Base-by-base conservation (phyloP, 1,140 invertebrate species). In the Drosophila nebulosa region DNA sequence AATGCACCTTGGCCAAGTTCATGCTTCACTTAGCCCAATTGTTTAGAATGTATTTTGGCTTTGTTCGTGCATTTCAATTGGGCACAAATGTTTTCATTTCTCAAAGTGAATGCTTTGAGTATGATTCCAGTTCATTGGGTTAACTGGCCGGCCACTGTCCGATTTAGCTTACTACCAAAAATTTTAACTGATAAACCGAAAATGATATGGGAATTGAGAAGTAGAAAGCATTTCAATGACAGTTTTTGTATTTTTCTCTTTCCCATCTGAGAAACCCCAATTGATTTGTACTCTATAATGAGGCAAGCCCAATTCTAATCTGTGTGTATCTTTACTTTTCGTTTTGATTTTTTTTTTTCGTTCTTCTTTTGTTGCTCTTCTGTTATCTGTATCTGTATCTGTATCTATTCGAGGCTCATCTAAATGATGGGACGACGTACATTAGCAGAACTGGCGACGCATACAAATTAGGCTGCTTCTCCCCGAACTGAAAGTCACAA, bases 401-500 rank as follows among this genome's bases (percentile, higher is more conserved):
- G 53, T n/a, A n/a, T n/a, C n/a, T n/a, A n/a, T n/a, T 27, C 36
- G 61, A 36, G 39, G 39, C 55, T 71, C 39, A 86, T 88, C 83
- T 88, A 79, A 86, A 88, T 78, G 83, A 88, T 86, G 83, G 52
- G 78, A 71, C 78, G 78, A 71, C 78, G 72, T 71, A 86, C 78
- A 86, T 86, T 83, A 86, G 79, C 83, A 79, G 58, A 68, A 69
- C 71, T 78, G 83, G 55, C 78, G 75, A 70, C 84, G 83, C 83
- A 86, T 86, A 86, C 71, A 86, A 86, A 86, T 86, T 76, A 88
- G 83, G 63, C 64, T 35, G 18, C 50, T 32, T 26, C 64, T 35
- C 32, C 22, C 53, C 35, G 16, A 52, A 55, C 36, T 27, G n/a
- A 24, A 51, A 72, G 75, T 35, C 64, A 62, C 27, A 62, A 53